These are phyloP conservation scores for Gavia stellata DNA, from an alignment of 2,113 vertebrate genomes.

Conservation along the genomic window DNA sequence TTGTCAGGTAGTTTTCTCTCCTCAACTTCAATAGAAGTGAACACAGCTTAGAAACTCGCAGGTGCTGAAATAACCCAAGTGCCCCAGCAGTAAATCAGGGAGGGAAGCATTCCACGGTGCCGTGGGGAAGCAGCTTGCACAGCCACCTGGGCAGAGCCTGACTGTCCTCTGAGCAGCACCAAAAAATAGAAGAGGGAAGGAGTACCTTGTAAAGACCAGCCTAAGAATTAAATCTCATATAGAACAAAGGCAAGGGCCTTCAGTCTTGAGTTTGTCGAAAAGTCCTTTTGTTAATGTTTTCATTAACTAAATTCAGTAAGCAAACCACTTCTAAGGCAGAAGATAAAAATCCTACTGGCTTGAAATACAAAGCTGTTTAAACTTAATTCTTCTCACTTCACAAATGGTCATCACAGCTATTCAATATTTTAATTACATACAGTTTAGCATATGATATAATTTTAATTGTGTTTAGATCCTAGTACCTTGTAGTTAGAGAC, in stretches of 20 bases:
- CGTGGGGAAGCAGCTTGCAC: not conserved
- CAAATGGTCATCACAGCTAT: not conserved
- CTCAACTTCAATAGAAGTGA: not conserved
- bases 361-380: not conserved
- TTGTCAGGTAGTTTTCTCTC: not conserved
- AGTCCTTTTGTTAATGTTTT: not conserved
- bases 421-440: not conserved
- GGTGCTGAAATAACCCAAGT: not conserved
- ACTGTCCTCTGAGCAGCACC: not conserved
- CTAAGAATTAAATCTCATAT: not conserved
- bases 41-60: not conserved
- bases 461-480: not conserved
- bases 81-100: not conserved
- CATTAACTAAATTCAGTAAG: not conserved
- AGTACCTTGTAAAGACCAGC: not conserved
- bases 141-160: not conserved
- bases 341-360: not conserved
- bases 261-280: not conserved
- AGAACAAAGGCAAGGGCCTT: not conserved
- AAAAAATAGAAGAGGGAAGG: not conserved
- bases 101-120: fast-evolving
- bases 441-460: not conserved
- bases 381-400: not conserved
- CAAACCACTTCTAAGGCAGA: not conserved
- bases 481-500: not conserved